Conservation (phyloP, 1,140 invertebrate genomes). For the Stegodyphus dumicola region DNA sequence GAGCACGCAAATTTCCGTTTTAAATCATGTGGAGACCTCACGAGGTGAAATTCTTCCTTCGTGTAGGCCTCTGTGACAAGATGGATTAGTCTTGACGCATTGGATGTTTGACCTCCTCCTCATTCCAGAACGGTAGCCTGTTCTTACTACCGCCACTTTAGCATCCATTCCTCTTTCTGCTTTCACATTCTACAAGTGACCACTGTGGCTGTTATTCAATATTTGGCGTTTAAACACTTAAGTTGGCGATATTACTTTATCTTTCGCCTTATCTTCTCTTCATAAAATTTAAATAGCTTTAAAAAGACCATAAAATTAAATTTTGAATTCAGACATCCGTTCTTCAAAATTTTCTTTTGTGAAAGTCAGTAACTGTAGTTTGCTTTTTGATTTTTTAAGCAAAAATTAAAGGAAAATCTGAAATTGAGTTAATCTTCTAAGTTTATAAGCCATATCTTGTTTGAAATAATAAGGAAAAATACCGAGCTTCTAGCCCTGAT, state of each 20-base stretch:
- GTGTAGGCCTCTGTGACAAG: slow-evolving; percentile 14
- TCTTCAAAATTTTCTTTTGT: too few relatives aligned
- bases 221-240: background rate
- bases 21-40: slow-evolving; percentile 6
- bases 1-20: background rate
- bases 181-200: background rate
- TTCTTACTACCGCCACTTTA: background rate
- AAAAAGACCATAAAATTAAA: too few relatives aligned
- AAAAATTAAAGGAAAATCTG: too few relatives aligned
- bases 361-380: too few relatives aligned
- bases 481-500: too few relatives aligned
- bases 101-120: slow-evolving; percentile 1
- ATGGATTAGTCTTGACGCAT: slow-evolving; percentile 6
- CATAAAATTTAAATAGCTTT: too few relatives aligned
- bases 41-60: slow-evolving; percentile 6
- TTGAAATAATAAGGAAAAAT: too few relatives aligned
- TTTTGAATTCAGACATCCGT: too few relatives aligned
- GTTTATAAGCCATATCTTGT: too few relatives aligned
- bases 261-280: too few relatives aligned
- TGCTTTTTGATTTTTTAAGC: too few relatives aligned
- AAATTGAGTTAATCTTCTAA: too few relatives aligned
- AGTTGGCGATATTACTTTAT: background rate
- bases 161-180: background rate
- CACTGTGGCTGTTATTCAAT: background rate
- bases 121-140: slow-evolving; percentile 1